These are phyloP conservation scores for Geococcyx californianus DNA, from an alignment of 2,113 vertebrate species.

Conservation along the genomic window DNA sequence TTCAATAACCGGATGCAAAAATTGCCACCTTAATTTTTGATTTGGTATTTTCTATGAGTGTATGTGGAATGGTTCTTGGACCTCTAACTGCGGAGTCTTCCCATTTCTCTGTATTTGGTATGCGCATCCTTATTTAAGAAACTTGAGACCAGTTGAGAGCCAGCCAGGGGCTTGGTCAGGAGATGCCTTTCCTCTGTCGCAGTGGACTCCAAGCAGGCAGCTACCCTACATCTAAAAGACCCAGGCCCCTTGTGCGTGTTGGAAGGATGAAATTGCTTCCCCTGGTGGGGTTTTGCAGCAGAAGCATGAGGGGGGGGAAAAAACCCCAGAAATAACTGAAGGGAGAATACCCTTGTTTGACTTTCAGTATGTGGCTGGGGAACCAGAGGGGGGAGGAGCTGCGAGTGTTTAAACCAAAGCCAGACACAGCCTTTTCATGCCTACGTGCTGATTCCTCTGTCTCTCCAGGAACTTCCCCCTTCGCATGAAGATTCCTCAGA, in stretches of 20 bases:
- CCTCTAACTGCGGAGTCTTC: not conserved
- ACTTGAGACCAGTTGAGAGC: no score
- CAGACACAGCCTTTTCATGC: not conserved
- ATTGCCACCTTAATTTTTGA: not conserved
- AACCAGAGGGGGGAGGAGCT: not conserved
- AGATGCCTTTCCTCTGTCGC: not conserved
- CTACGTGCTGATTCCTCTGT: not conserved
- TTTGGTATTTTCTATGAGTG: not conserved
- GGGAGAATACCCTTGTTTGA: not conserved
- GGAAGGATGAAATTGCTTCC: not conserved
- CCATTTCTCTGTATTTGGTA: not conserved
- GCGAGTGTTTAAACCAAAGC: not conserved
- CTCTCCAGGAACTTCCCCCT: not conserved
- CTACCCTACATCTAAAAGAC: not conserved
- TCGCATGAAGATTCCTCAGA: not conserved
- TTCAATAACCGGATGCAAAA: not conserved
- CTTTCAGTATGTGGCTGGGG: not conserved
- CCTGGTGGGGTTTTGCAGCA: not conserved
- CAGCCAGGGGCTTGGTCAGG: not conserved
- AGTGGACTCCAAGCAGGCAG: not conserved
- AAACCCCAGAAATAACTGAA: not conserved
- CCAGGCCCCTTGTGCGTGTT: fast-evolving
- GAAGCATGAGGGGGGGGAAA: not conserved
- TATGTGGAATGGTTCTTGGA: not conserved
- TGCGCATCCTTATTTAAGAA: not conserved